phyloP scores from a whole-genome alignment of 2,113 vertebrate genomes.

The Rhinoderma darwinii region DNA sequence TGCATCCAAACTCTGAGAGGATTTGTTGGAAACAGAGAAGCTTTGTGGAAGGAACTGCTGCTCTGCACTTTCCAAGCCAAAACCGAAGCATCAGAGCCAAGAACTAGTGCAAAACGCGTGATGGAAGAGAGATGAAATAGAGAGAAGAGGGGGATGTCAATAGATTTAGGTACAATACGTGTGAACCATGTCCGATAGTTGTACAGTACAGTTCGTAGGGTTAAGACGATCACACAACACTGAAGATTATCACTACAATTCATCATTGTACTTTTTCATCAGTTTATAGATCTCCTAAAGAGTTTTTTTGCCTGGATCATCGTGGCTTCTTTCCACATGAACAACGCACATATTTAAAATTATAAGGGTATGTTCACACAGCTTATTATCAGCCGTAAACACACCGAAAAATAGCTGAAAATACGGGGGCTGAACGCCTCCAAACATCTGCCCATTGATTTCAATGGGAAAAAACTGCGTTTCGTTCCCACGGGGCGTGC shows the following conservation, averaged over 20 bases:
- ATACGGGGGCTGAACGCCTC: too few species aligned
- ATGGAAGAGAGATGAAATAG: constrained; percentile 46
- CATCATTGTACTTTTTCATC: too few species aligned
- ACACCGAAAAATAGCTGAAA: too few species aligned
- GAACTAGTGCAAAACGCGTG: constrained; percentile 58
- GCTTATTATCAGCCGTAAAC: too few species aligned
- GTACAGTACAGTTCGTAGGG: background rate
- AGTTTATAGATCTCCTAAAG: too few species aligned
- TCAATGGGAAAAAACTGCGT: too few species aligned
- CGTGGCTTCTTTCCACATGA: background rate
- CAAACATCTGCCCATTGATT: too few species aligned
- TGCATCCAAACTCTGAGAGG: constrained; percentile 71
- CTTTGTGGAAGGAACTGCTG: constrained; percentile 76
- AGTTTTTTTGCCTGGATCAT: background rate
- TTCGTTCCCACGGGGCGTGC: too few species aligned
- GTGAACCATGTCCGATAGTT: background rate
- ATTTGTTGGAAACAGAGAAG: constrained; percentile 76
- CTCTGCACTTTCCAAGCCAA: constrained; percentile 71
- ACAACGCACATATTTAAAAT: background rate
- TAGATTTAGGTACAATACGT: background rate
- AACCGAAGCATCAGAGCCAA: constrained; percentile 66
- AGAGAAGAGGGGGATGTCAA: background rate
- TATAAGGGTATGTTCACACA: too few species aligned
- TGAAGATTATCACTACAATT: background rate
- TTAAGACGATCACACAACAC: background rate